Conservation (phyloP, 2,113 vertebrate species). For the Prinia subflava region DNA sequence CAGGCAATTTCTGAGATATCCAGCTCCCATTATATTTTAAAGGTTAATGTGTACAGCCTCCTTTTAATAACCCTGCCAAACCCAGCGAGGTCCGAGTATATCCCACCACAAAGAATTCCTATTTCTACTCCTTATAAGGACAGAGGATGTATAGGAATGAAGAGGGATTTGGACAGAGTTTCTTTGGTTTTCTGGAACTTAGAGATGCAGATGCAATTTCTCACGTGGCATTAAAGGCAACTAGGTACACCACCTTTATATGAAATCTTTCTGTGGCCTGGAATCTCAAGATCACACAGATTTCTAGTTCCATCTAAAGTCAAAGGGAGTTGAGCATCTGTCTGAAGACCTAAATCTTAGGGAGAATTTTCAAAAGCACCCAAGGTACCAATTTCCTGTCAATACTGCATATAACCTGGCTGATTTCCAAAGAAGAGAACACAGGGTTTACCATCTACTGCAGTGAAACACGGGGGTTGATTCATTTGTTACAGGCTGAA, state of each 20-base stretch:
- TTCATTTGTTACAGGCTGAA: not conserved
- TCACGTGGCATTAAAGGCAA: not conserved
- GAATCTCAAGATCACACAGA: not conserved
- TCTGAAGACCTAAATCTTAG: not conserved
- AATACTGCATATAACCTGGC: not conserved
- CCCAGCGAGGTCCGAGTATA: not conserved
- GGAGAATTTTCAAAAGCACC: not conserved
- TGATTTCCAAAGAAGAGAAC: not conserved
- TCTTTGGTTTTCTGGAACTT: not conserved
- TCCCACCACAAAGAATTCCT: not conserved
- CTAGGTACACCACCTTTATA: not conserved
- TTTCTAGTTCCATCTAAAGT: not conserved
- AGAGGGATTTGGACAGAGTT: not conserved
- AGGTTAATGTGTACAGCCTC: not conserved
- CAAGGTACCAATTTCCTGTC: not conserved
- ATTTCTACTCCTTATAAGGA: not conserved
- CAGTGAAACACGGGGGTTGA: fast-evolving
- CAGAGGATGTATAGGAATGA: not conserved
- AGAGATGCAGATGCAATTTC: not conserved
- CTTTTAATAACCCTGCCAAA: not conserved
- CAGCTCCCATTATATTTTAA: not conserved
- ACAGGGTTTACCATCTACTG: not conserved
- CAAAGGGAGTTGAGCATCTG: not conserved
- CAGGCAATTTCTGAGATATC: not conserved
- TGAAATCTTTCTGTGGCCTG: not conserved